Conservation (phyloP, 2,888 invertebrate genomes). For the Schizaphis graminum region DNA sequence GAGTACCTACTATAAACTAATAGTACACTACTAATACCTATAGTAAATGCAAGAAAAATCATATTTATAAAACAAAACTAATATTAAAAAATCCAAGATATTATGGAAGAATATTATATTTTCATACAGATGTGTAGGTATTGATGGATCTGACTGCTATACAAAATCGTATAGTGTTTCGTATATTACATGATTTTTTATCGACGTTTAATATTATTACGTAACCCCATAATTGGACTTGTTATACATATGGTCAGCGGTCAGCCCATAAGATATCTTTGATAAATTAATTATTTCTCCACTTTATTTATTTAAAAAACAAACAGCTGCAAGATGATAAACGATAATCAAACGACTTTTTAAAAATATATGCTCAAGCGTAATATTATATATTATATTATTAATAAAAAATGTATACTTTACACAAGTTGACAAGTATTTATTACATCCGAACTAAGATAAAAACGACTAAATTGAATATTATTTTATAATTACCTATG, state of each 20-base stretch:
- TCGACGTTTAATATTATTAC: neutral
- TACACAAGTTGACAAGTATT: too few species aligned
- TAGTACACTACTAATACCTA: neutral
- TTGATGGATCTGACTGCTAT: neutral
- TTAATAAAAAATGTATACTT: conserved; percentile 25
- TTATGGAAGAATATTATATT: neutral
- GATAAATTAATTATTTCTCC: conserved; percentile 7
- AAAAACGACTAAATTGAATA: neutral
- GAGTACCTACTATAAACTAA: neutral
- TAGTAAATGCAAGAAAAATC: neutral
- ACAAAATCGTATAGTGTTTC: neutral
- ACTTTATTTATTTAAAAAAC: conserved; percentile 8
- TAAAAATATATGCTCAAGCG: neutral
- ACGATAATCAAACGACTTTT: neutral
- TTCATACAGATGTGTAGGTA: neutral
- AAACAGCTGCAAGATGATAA: neutral
- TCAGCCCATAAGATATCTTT: neutral
- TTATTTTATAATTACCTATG: neutral
- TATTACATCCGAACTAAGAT: neutral
- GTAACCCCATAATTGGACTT: neutral
- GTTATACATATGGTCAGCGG: neutral
- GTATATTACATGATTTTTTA: conserved; percentile 1
- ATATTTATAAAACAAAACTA: neutral
- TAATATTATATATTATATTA: conserved; percentile 8
- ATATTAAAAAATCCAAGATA: neutral